Base-by-base conservation (phyloP, 1,140 invertebrate genomes). In the Solen grandis region DNA sequence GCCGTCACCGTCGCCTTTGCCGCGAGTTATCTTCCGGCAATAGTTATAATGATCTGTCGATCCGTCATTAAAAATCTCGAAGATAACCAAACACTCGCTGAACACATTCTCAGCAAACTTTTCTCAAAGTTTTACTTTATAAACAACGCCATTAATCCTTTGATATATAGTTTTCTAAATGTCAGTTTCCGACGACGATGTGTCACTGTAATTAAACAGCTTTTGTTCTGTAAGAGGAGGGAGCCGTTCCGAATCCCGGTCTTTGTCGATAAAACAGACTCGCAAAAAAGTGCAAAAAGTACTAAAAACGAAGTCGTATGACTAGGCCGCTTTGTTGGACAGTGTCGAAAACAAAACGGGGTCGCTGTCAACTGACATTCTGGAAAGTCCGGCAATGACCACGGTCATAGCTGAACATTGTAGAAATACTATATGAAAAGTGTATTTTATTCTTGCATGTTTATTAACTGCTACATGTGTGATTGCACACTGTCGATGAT, bases 121-220 rank as follows among this genome's bases (percentile, higher is more conserved):
- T 91, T 89, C 81, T 88, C 88, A 13, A 86, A 89, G 72, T 88
- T 85, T 59, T 88, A 84, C 77, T 89, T 91, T 69, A 83, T 90
- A 54, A 91, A 91, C 77, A 90, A 90, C 76, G 88, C 89, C 29
- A 86, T 86, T 33, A 91, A 91, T 79, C 90, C 90, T 5, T 84
- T 91, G 38, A 91, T 91, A 55, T 91, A 91, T 82, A 89, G 87
- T 35, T 89, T 90, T 68, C 77, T 91, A 46, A 91, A 91, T 84
- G 78, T 84, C 16, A 88, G 88, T 76, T 91, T 91, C 84, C 60
- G 89, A 29, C 78, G 75, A 22, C 86, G 87, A 29, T 68, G 86
- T 25, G 33, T 81, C 0, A 57, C 33, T 2, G 16, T 81, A 5
- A n/a, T 80, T 0, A 68, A 74, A 46, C 36, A 75, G 65, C 5